Conservation (phyloP, 2,113 vertebrate species). For the Pogona vitticeps region DNA sequence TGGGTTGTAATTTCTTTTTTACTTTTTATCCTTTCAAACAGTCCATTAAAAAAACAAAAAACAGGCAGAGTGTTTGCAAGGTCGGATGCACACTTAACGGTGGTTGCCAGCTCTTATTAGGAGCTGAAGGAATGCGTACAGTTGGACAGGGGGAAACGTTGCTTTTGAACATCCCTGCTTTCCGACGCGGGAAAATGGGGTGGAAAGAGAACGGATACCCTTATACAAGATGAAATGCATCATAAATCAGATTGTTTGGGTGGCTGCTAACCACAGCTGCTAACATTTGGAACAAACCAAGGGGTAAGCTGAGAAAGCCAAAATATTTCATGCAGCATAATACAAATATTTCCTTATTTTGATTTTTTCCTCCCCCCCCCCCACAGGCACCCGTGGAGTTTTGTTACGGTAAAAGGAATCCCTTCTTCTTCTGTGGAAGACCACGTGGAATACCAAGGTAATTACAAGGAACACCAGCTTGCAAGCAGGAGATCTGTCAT, state of each 20-base stretch:
- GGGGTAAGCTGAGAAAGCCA: not conserved
- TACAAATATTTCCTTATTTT: not conserved
- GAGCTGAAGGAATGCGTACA: not conserved
- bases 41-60: no score
- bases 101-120: not conserved
- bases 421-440: constrained; percentile 86
- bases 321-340: constrained; percentile 1
- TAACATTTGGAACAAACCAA: not conserved
- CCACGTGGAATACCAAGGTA: constrained; percentile 92
- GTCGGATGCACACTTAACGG: no score
- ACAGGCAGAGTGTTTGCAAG: no score
- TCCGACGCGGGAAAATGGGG: constrained; percentile 15
- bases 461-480: constrained; percentile 29
- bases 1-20: no score
- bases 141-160: constrained; percentile 1
- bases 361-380: constrained; percentile 39
- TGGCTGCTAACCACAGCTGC: not conserved
- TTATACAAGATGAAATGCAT: constrained; percentile 15
- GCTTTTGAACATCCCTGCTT: no score
- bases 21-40: no score
- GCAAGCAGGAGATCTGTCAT: not conserved
- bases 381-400: constrained; percentile 92
- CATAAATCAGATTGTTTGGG: constrained; percentile 26
- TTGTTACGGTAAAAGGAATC: constrained; percentile 89
- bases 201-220: constrained; percentile 33